Percentiles rank a stretch among this genome's conserved stretches.
Conservation (phyloP, 2,888 invertebrate genomes). For the Lasius fuliginosus region DNA sequence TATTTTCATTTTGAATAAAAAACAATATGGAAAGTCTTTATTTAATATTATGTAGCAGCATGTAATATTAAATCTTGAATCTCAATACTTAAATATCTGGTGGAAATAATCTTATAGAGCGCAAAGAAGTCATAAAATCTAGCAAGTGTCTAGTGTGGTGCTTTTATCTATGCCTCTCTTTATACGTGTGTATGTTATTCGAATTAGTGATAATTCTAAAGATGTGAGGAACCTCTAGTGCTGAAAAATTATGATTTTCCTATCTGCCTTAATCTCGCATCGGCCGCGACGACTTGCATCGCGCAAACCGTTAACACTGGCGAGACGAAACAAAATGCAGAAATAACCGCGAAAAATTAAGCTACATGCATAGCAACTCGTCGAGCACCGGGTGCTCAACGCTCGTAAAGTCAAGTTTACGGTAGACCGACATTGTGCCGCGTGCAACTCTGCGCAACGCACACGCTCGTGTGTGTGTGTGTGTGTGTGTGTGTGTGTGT, state of each 20-base stretch:
- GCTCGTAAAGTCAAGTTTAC: constrained; percentile 81
- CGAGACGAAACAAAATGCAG: constrained; percentile 78
- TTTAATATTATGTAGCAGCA: not conserved
- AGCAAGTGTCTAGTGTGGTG: not conserved
- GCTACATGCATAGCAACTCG: constrained; percentile 48
- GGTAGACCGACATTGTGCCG: constrained; percentile 77
- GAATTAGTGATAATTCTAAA: not conserved
- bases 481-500: constrained; percentile 70
- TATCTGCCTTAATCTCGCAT: not conserved
- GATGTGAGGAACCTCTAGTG: not conserved
- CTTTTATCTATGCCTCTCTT: not conserved
- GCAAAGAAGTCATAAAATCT: no score
- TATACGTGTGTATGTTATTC: not conserved
- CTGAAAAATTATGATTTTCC: not conserved
- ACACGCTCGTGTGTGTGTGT: no score
- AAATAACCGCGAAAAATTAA: constrained; percentile 77
- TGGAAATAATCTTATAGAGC: no score
- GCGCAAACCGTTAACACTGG: constrained; percentile 75
- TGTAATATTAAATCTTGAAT: not conserved
- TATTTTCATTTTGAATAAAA: not conserved
- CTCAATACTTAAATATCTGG: no score
- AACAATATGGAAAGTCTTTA: not conserved
- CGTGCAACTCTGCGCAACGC: constrained; percentile 77
- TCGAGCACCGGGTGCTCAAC: constrained; percentile 20
- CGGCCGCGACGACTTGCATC: not conserved